phyloP scores from a whole-genome alignment of 2,888 invertebrate species.

The Microctonus aethiopoides region DNA sequence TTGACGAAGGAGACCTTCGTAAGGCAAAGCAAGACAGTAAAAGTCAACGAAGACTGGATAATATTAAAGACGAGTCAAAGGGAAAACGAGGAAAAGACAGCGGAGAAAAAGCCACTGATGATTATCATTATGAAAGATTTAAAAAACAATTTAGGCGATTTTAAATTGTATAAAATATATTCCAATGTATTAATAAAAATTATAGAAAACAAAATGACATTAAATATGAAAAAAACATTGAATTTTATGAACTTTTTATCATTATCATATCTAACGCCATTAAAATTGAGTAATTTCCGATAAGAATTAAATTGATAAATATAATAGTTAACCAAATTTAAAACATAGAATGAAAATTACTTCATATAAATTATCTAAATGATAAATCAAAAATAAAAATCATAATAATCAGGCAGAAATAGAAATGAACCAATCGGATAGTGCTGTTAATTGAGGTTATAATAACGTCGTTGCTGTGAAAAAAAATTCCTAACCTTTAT shows the following conservation, averaged over 20 bases:
- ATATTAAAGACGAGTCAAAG: constrained; percentile 68
- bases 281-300: too few species aligned
- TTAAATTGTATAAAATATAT: constrained; percentile 61
- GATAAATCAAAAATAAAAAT: too few species aligned
- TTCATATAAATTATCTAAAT: too few species aligned
- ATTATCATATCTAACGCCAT: too few species aligned
- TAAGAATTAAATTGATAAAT: too few species aligned
- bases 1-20: constrained; percentile 77
- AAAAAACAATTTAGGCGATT: constrained; percentile 94
- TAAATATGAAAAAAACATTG: neutral
- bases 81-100: constrained; percentile 74
- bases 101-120: constrained; percentile 94
- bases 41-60: constrained; percentile 63
- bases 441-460: neutral
- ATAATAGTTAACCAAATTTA: too few species aligned
- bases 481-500: neutral
- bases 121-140: constrained; percentile 96
- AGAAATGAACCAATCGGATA: neutral
- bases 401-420: neutral
- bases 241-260: too few species aligned
- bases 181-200: neutral
- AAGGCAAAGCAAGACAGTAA: constrained; percentile 73
- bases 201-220: neutral
- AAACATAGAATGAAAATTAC: too few species aligned
- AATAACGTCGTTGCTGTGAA: constrained; percentile 14